Percentiles rank a stretch among this genome's conserved stretches.
Evolutionary conservation across 2,797 vertebrate species (phyloP).

Genomic region (Pantherophis vulpinus): DNA sequence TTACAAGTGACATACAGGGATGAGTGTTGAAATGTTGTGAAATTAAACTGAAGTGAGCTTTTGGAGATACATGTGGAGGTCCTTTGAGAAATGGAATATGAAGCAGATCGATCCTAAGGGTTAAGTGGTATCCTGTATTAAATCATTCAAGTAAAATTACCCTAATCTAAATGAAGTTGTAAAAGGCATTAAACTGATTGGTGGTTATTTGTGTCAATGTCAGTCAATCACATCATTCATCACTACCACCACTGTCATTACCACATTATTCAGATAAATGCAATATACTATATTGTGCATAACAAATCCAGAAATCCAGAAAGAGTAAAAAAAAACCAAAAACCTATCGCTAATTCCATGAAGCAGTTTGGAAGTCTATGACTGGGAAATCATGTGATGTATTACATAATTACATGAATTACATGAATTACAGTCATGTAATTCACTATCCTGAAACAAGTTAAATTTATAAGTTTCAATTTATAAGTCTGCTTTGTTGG

Average conservation of each 20-base stretch:
- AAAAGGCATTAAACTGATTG: not conserved
- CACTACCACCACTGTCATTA: not conserved
- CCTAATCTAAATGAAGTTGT: not conserved
- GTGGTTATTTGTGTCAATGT: not conserved
- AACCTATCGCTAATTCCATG: not conserved
- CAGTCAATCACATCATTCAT: not conserved
- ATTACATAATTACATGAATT: too few species aligned
- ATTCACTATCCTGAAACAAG: not conserved
- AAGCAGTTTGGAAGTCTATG: not conserved
- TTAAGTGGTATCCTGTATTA: not conserved
- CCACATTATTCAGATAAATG: not conserved
- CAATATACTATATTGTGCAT: not conserved
- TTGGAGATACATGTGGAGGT: not conserved
- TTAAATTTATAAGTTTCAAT: not conserved
- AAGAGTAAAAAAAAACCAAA: not conserved
- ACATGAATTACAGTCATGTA: not conserved
- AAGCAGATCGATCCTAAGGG: not conserved
- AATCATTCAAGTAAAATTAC: not conserved
- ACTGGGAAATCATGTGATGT: not conserved
- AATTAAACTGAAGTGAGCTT: not conserved
- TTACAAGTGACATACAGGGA: not conserved
- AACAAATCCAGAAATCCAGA: not conserved
- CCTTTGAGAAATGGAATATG: not conserved
- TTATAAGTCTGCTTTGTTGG: not conserved
- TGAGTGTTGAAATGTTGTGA: not conserved